Evolutionary conservation across 2,888 invertebrate genomes (phyloP).

Genomic region (Eledona agricola): DNA sequence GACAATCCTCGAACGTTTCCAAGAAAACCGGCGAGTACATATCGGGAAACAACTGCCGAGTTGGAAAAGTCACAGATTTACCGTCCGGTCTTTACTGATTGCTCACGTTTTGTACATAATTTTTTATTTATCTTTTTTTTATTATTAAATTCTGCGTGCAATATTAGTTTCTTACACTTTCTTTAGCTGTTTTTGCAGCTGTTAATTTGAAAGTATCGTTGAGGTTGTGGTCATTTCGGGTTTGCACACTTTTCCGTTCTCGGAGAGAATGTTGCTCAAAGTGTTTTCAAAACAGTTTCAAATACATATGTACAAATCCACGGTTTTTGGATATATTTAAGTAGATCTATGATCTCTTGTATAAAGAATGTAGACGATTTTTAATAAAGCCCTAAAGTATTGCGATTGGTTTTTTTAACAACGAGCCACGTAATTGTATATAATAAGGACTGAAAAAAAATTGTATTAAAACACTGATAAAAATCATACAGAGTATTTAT

Average conservation of each 20-base stretch:
- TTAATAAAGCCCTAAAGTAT: too few species aligned
- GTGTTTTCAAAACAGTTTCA: conserved; percentile 14
- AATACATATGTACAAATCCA: conserved; percentile 26
- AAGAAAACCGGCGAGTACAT: conserved; percentile 56
- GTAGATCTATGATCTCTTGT: conserved; percentile 29
- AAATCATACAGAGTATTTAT: too few species aligned
- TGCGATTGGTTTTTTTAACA: too few species aligned
- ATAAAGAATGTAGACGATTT: conserved; percentile 17
- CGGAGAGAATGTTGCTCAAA: conserved; percentile 25
- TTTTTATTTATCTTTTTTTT: conserved; percentile 28
- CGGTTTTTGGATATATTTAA: conserved; percentile 13
- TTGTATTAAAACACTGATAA: too few species aligned
- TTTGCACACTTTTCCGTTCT: conserved; percentile 26
- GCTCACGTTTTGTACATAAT: conserved; percentile 28
- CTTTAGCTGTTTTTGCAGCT: conserved; percentile 14
- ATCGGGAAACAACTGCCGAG: conserved; percentile 50
- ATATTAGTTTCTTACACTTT: conserved; percentile 31
- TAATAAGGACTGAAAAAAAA: too few species aligned
- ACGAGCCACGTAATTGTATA: too few species aligned
- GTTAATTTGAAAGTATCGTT: conserved; percentile 3
- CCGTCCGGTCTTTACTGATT: conserved; percentile 75
- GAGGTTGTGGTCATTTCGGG: conserved; percentile 21
- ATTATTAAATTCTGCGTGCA: conserved; percentile 29
- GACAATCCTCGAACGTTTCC: conserved; percentile 51
- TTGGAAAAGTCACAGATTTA: conserved; percentile 75